Base-by-base conservation (phyloP, 2,888 invertebrate genomes). In the Sepiola atlantica region DNA sequence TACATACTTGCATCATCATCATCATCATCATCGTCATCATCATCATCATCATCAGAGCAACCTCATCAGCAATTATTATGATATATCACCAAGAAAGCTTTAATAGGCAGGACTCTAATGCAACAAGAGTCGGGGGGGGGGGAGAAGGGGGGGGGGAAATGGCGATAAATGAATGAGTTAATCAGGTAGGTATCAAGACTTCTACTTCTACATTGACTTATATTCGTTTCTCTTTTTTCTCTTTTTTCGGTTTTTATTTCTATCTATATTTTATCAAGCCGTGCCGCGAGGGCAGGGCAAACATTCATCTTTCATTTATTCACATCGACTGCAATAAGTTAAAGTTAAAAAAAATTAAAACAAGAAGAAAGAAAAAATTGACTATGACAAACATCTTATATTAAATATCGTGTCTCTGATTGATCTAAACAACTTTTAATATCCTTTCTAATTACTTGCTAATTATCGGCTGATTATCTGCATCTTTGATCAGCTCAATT, bases 51-150 rank as follows among this genome's bases (percentile, higher is more conserved):
- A 77, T n/a, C n/a, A 21, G 77, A 6, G n/a, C 3, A 18, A 77
- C 77, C 77, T n/a, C n/a, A n/a, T 77, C 77, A 77, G n/a, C 77
- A 77, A n/a, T 77, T 45, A 45, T 77, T 77, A 77, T 77, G 77
- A 77, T 77, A 77, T 77, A 77, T 77, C n/a, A 77, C 16, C 10
- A 28, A 61, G 61, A 61, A 77, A 77, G 77, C n/a, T 77, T 77
- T 77, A n/a, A 32, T 77, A 77, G 77, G 14, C 77, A 77, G n/a
- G 32, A 45, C 4, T 45, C 77, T n/a, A 77, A 77, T 77, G n/a
- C 18, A 18, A 77, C n/a, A n/a, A 77, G 77, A 18, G 77, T n/a
- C n/a, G 16, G 32, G 2, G 8, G 8, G 45, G 45, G 45, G 4
- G 45, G 45, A 77, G 77, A n/a, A 77, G n/a, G n/a, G n/a, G n/a